A percentile compares a stretch with the other conserved stretches of the same genome.
Evolutionary conservation across 2,113 vertebrate genomes (phyloP).

Genomic region (Phasianus colchicus): DNA sequence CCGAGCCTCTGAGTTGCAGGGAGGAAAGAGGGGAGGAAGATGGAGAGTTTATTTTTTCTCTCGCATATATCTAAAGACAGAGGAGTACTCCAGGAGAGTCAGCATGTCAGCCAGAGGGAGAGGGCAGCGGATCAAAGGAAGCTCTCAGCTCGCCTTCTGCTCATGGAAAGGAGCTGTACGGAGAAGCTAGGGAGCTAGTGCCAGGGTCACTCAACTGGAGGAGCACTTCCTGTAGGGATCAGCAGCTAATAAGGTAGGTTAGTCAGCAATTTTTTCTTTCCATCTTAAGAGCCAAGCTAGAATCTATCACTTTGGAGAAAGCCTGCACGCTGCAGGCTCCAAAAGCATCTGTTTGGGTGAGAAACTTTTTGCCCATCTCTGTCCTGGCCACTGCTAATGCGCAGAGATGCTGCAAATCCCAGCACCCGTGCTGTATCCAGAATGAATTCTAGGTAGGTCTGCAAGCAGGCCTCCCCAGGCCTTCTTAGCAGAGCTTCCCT

Average conservation of each 20-base stretch:
- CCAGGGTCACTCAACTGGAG: conserved; percentile 84
- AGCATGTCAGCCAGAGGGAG: conserved; percentile 83
- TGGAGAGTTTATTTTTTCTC: conserved; percentile 63
- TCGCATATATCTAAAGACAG: conserved; percentile 80
- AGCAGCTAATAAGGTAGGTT: conserved; percentile 83
- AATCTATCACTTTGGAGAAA: background rate
- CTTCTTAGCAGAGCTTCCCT: background rate
- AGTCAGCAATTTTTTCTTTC: conserved; percentile 74
- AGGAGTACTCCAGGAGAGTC: conserved; percentile 78
- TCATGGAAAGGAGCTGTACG: conserved; percentile 80
- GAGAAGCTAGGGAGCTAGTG: conserved; percentile 85
- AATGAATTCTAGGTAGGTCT: conserved; percentile 31
- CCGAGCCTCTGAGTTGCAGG: conserved; percentile 30
- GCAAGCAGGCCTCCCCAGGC: background rate
- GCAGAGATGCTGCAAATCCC: background rate
- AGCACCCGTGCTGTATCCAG: conserved; percentile 12
- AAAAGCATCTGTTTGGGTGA: background rate
- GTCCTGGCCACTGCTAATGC: background rate
- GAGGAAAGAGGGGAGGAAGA: conserved; percentile 57
- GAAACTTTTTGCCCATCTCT: background rate
- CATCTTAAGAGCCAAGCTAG: conserved; percentile 27
- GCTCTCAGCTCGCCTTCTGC: conserved; percentile 75
- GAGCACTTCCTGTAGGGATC: conserved; percentile 82
- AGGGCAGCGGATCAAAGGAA: conserved; percentile 81
- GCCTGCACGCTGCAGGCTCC: conserved; percentile 16